Evolutionary conservation across 2,888 invertebrate genomes (phyloP).

Genomic region (Brassicogethes aeneus): DNA sequence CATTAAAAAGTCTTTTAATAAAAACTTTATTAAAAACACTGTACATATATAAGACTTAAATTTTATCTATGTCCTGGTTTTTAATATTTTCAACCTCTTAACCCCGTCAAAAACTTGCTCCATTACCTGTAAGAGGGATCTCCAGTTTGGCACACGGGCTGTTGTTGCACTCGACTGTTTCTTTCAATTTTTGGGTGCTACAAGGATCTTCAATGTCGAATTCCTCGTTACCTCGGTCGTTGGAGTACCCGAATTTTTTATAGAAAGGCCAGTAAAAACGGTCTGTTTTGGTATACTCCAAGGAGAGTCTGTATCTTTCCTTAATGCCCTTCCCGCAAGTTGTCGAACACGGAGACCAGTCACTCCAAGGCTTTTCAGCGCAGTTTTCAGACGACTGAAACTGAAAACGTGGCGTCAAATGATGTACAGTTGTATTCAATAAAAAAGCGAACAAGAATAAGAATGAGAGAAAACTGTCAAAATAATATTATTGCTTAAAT

Average conservation of each 20-base stretch:
- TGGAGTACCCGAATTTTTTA: conserved; percentile 18
- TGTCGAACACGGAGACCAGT: conserved; percentile 73
- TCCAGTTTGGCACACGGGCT: conserved; percentile 19
- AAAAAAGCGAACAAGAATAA: too few relatives aligned
- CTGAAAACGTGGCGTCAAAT: too few relatives aligned
- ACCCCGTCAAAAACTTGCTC: background rate
- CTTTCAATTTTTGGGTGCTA: conserved; percentile 41
- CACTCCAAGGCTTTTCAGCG: conserved; percentile 62
- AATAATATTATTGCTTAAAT: too few relatives aligned
- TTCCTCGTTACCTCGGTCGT: conserved; percentile 31
- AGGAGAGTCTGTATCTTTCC: conserved; percentile 47
- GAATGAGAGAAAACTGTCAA: too few relatives aligned
- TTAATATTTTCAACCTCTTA: too few relatives aligned
- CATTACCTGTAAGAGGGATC: background rate
- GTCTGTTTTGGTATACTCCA: conserved; percentile 23
- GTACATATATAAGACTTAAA: too few relatives aligned
- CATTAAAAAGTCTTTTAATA: too few relatives aligned
- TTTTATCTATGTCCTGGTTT: too few relatives aligned
- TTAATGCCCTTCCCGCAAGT: conserved; percentile 69
- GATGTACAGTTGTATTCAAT: too few relatives aligned
- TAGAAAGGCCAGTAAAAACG: conserved; percentile 23
- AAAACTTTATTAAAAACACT: too few relatives aligned
- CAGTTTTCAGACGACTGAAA: conserved; percentile 42
- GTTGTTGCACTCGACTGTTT: conserved; percentile 43
- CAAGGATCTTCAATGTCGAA: conserved; percentile 40